Conservation (phyloP, 2,797 vertebrate genomes). For the Pelodytes ibericus region DNA sequence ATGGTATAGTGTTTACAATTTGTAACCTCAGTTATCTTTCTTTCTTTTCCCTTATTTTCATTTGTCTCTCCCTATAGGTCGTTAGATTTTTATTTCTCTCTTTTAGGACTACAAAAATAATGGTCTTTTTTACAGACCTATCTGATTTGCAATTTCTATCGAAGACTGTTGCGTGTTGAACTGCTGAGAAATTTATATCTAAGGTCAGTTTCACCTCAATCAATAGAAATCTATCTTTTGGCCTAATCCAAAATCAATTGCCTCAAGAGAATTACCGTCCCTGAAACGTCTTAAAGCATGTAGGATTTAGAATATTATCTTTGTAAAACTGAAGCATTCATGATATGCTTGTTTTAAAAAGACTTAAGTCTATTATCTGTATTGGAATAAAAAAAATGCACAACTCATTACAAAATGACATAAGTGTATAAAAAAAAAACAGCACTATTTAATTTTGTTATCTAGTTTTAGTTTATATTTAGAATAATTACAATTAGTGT, state of each 20-base stretch:
- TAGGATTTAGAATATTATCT: constrained; percentile 56
- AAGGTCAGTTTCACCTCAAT: constrained; percentile 68
- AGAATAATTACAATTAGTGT: background rate
- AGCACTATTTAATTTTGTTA: too few species aligned
- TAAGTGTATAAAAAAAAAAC: too few species aligned
- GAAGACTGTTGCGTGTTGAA: constrained; percentile 63
- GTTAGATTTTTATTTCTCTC: constrained; percentile 23
- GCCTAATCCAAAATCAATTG: constrained; percentile 69
- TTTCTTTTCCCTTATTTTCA: constrained; percentile 26
- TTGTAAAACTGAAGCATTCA: constrained; percentile 49
- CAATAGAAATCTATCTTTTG: constrained; percentile 66
- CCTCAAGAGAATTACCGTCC: constrained; percentile 54
- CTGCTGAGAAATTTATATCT: constrained; percentile 63
- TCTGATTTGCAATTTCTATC: constrained; percentile 56
- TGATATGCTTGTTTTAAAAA: constrained; percentile 50
- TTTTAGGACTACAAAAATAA: constrained; percentile 41
- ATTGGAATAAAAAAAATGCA: constrained; percentile 16
- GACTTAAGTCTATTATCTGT: constrained; percentile 52
- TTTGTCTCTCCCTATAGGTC: constrained; percentile 33
- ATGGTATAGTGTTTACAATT: background rate
- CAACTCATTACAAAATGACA: background rate
- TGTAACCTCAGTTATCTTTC: background rate
- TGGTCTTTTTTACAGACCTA: constrained; percentile 50
- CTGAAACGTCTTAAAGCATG: constrained; percentile 51
- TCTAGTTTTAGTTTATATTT: background rate